Conservation (phyloP, 64 coral and sea anemone genomes). For the Astreopora myriophthalma region DNA sequence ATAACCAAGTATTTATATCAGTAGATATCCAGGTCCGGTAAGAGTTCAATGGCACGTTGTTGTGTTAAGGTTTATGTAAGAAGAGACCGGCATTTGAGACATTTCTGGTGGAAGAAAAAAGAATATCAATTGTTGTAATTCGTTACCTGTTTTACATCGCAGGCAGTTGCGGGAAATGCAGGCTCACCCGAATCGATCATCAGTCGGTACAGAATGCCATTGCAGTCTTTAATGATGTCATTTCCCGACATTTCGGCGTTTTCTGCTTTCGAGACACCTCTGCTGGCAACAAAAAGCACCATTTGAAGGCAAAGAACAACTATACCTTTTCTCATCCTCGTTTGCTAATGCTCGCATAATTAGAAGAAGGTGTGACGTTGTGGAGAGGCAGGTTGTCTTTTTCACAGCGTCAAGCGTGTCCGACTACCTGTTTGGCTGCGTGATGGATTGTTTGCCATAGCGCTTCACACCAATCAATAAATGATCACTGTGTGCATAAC, state of each 20-base stretch:
- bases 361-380: background rate
- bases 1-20: no score
- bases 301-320: background rate
- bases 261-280: background rate
- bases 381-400: background rate
- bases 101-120: background rate
- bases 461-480: background rate
- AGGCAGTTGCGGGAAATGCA: conserved; percentile 7
- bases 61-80: no score
- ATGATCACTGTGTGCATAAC: background rate
- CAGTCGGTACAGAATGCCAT: conserved; percentile 11
- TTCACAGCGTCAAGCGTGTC: background rate
- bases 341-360: background rate
- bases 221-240: conserved; percentile 29
- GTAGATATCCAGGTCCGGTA: no score
- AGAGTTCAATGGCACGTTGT: background rate
- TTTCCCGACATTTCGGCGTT: background rate
- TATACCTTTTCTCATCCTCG: background rate
- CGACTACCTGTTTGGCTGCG: background rate
- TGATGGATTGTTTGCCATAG: background rate
- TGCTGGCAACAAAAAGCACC: background rate
- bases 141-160: conserved; percentile 23
- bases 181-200: conserved; percentile 5
- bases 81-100: no score
- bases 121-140: background rate